Base-by-base conservation (phyloP, 1,140 invertebrate genomes). In the Thrips palmi region DNA sequence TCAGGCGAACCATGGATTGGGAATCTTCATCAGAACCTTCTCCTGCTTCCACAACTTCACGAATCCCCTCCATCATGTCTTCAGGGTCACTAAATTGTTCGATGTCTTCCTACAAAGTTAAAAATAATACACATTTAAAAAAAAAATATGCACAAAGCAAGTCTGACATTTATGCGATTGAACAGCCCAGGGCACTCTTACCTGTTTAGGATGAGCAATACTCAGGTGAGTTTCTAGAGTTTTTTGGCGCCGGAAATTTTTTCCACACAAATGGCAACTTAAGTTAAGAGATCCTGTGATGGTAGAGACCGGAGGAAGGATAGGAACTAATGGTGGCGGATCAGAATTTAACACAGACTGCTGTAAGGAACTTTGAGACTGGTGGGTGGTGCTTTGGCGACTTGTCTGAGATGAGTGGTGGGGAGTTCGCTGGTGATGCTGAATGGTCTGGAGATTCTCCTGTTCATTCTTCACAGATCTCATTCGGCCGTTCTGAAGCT, bases 61-160 rank as follows among this genome's bases (percentile, higher is more conserved):
- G 62, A 41, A 80, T 79, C 42, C 78, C 80, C 51, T 77, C 80
- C 67, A 83, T 79, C 51, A 84, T 64, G 55, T 83, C 80, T 55
- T 83, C 80, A 0, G 77, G 70, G 47, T 83, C 79, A 40, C 77
- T 81, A 50, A 83, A 82, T 52, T 82, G 79, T 45, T 68, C 63
- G 5, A 64, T 58, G 11, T 55, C 60, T 12, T 52, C 47, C n/a
- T n/a, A n/a, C n/a, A n/a, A n/a, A n/a, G n/a, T n/a, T n/a, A n/a
- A 33, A 45, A 43, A 41, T 48, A 53, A 45, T 56, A 44, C 47
- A 54, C 33, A 37, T 7, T 48, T 33, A 52, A 52, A 10, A 50
- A 44, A 42, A 52, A 40, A 48, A 51, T 47, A 14, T 49, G 14
- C 6, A 52, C 44, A 33, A 45, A 53, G 46, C 57, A 54, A 0